phyloP scores from a whole-genome alignment of 1,140 invertebrate genomes.

The Procambarus virginalis region DNA sequence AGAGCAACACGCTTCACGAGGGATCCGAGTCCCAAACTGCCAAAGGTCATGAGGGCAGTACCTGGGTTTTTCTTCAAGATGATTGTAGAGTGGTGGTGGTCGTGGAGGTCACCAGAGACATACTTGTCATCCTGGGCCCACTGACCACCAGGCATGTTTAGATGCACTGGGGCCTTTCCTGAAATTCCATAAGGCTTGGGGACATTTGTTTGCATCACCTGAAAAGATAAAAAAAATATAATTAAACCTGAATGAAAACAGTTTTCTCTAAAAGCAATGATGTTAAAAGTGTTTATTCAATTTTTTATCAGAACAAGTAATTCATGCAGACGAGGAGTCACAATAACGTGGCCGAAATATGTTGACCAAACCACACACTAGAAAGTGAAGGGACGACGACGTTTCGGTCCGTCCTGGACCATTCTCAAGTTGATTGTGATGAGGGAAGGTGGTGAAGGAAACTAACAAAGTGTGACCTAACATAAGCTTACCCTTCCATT shows the following conservation, averaged over 20 bases:
- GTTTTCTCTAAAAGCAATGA: not conserved
- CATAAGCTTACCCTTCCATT: too few species aligned
- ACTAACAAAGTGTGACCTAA: too few species aligned
- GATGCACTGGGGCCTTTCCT: constrained; percentile 75
- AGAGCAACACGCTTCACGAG: constrained; percentile 6
- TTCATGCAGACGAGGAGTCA: too few species aligned
- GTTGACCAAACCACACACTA: too few species aligned
- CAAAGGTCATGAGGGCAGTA: constrained; percentile 15
- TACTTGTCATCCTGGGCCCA: constrained; percentile 82
- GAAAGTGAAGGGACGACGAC: too few species aligned
- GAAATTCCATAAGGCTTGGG: constrained; percentile 76
- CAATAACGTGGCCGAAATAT: too few species aligned
- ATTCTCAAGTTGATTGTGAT: too few species aligned
- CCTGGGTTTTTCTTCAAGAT: constrained; percentile 52
- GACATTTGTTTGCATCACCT: constrained; percentile 70
- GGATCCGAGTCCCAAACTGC: constrained; percentile 6
- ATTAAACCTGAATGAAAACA: constrained; percentile 4
- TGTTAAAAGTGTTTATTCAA: too few species aligned
- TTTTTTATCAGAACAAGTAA: too few species aligned
- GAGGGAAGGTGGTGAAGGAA: too few species aligned
- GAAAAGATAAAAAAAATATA: not conserved
- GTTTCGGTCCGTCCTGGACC: too few species aligned
- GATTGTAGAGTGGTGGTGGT: constrained; percentile 73
- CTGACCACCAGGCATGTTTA: constrained; percentile 84
- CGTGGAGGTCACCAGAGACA: constrained; percentile 80